phyloP scores from a whole-genome alignment of 2,888 invertebrate species.

The Drosophila quinaria region DNA sequence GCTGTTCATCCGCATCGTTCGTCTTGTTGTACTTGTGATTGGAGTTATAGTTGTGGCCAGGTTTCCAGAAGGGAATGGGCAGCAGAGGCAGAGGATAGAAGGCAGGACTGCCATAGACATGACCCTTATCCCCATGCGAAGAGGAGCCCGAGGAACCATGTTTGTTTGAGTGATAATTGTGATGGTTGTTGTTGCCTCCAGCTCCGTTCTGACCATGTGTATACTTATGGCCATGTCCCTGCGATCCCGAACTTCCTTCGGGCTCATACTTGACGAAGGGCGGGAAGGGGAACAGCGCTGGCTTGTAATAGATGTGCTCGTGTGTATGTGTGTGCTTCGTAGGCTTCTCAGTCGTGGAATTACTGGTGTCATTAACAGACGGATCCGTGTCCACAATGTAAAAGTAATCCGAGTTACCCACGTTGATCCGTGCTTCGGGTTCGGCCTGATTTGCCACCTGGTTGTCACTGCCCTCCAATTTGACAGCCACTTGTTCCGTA shows the following conservation, averaged over 20 bases:
- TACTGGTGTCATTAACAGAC: background rate
- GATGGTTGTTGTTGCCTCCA: background rate
- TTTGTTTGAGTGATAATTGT: slow-evolving; percentile 4
- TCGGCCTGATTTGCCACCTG: background rate
- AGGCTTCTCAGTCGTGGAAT: background rate
- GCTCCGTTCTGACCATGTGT: background rate
- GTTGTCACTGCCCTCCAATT: slow-evolving; percentile 20
- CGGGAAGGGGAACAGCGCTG: slow-evolving; percentile 30
- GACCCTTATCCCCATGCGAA: background rate
- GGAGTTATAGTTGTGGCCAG: background rate
- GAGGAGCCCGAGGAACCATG: slow-evolving; percentile 1
- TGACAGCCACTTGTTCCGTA: background rate
- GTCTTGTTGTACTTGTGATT: slow-evolving; percentile 1
- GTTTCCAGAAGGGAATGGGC: slow-evolving; percentile 61
- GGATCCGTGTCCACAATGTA: slow-evolving; percentile 13
- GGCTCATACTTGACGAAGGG: slow-evolving; percentile 9
- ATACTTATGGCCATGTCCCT: slow-evolving; percentile 22
- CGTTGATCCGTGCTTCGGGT: slow-evolving; percentile 21
- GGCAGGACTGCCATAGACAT: slow-evolving; percentile 11
- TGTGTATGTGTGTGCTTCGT: background rate
- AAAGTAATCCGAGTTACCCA: background rate
- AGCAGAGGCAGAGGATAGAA: slow-evolving; percentile 44
- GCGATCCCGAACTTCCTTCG: background rate
- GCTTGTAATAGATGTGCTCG: slow-evolving; percentile 34
- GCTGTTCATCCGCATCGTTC: slow-evolving; percentile 3